Percentiles rank a stretch among this genome's conserved stretches.
phyloP scores from a whole-genome alignment of 2,113 vertebrate genomes.

The Myrmecobius fasciatus region DNA sequence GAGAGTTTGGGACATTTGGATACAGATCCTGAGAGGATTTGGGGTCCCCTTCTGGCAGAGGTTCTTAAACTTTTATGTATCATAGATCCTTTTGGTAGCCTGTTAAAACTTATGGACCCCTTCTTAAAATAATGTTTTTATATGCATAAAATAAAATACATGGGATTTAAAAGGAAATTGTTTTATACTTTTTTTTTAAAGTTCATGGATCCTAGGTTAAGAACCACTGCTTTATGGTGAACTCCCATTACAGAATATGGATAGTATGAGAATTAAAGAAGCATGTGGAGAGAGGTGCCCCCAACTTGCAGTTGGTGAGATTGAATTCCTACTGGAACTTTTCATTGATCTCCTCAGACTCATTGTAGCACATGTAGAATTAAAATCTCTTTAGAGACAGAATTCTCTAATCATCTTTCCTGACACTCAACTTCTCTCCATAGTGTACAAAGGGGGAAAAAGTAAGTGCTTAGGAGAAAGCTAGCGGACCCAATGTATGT shows the following conservation, averaged over 20 bases:
- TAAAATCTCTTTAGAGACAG: background rate
- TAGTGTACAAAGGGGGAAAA: background rate
- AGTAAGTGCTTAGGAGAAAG: background rate
- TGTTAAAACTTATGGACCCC: background rate
- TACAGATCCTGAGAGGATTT: background rate
- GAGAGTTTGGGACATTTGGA: background rate
- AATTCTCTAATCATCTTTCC: background rate
- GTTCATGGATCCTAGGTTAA: background rate
- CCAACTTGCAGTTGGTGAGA: background rate
- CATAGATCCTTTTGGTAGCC: background rate
- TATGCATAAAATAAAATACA: background rate
- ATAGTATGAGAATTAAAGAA: background rate
- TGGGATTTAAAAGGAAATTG: background rate
- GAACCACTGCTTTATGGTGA: background rate
- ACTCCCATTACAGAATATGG: background rate
- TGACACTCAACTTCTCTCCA: background rate
- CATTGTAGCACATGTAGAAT: background rate
- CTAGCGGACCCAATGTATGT: background rate
- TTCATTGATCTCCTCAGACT: background rate
- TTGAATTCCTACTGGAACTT: background rate
- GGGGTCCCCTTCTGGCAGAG: background rate
- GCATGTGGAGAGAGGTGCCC: background rate
- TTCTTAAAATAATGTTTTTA: background rate
- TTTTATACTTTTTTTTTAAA: background rate
- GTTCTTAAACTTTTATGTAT: background rate